Percentiles rank a stretch among this genome's conserved stretches.
These are phyloP conservation scores for Babylonia areolata DNA, from an alignment of 1,140 invertebrate species.

Conservation along the genomic window DNA sequence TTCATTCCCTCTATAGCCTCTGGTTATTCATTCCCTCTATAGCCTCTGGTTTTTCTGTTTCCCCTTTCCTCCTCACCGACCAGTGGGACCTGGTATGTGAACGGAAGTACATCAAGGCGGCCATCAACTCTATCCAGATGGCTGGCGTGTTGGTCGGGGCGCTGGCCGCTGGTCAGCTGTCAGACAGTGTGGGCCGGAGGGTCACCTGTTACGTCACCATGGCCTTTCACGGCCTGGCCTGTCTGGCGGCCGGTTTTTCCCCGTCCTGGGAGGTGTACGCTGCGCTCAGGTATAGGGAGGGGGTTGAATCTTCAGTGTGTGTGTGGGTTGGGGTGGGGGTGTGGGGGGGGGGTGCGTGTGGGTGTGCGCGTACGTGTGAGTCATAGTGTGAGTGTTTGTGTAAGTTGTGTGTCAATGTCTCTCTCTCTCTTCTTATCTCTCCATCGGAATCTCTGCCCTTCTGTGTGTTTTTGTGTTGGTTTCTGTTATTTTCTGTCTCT, in stretches of 20 bases:
- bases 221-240: slow-evolving; percentile 38
- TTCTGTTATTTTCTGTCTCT: too few species aligned
- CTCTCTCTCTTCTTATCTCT: too few species aligned
- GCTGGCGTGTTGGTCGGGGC: slow-evolving; percentile 50
- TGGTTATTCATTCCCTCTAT: not conserved
- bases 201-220: slow-evolving; percentile 49
- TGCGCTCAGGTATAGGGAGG: slow-evolving; percentile 39
- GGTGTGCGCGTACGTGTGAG: too few species aligned
- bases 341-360: not conserved
- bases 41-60: not conserved
- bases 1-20: not conserved
- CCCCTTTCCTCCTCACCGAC: not conserved
- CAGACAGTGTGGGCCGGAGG: slow-evolving; percentile 51
- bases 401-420: not conserved
- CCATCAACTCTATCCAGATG: slow-evolving; percentile 58
- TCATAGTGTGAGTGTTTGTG: not conserved
- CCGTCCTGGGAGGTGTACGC: slow-evolving; percentile 53
- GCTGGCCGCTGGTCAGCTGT: slow-evolving; percentile 46
- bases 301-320: not conserved
- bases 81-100: slow-evolving; percentile 61
- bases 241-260: slow-evolving; percentile 46
- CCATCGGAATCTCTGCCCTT: too few species aligned
- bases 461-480: too few species aligned
- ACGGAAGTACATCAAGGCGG: slow-evolving; percentile 49
- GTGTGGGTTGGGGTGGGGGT: not conserved